Evolutionary conservation across 2,888 invertebrate genomes (phyloP).

Genomic region (Calliopum simillimum): DNA sequence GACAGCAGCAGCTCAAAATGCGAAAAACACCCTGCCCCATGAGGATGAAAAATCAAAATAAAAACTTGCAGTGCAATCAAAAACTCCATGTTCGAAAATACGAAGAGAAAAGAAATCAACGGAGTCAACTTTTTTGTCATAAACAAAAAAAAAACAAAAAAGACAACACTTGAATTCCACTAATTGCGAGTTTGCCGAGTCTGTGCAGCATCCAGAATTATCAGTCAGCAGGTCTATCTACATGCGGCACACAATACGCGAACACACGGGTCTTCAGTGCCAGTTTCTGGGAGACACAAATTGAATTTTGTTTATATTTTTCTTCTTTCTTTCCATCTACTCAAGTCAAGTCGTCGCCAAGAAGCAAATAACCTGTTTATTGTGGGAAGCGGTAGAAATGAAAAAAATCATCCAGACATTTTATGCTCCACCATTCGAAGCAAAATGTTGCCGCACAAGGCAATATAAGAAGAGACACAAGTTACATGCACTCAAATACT

Average conservation of each 20-base stretch:
- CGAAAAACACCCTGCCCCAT: constrained; percentile 1
- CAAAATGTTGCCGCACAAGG: too few relatives aligned
- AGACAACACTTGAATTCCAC: background rate
- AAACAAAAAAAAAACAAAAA: background rate
- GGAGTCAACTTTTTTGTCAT: background rate
- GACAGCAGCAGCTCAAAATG: background rate
- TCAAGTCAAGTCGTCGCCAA: background rate
- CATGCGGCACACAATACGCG: background rate
- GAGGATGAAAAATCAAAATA: background rate
- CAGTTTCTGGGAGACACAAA: background rate
- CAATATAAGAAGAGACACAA: too few relatives aligned
- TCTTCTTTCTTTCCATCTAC: too few relatives aligned
- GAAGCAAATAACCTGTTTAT: constrained; percentile 9
- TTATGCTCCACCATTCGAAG: too few relatives aligned
- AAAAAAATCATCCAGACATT: too few relatives aligned
- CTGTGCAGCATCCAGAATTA: constrained; percentile 6
- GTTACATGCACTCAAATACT: background rate
- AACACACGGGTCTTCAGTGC: background rate
- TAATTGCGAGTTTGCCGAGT: background rate
- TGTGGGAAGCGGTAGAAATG: background rate
- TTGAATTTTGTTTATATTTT: too few relatives aligned
- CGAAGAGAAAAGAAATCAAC: background rate
- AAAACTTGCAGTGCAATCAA: background rate
- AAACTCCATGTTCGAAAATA: background rate
- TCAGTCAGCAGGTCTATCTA: background rate